These are phyloP conservation scores for Volucella inanis DNA, from an alignment of 2,888 invertebrate species.

Conservation along the genomic window DNA sequence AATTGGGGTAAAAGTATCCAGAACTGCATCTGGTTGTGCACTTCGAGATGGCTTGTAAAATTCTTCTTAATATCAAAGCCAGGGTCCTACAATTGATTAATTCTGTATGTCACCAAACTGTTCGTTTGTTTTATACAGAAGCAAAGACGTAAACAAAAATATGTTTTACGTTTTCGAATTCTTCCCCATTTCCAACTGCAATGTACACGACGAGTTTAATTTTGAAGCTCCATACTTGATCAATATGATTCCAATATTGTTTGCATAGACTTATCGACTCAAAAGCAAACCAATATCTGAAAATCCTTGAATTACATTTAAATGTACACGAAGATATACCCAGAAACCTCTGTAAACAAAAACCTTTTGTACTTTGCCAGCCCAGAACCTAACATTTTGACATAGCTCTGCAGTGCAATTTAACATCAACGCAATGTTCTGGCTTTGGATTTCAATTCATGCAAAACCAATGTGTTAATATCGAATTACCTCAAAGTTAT, in stretches of 20 bases:
- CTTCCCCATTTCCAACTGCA: too few relatives aligned
- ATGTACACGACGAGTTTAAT: background rate
- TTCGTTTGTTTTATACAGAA: too few relatives aligned
- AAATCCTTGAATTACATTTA: constrained; percentile 47
- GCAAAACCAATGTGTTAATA: constrained; percentile 69
- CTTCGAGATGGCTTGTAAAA: too few relatives aligned
- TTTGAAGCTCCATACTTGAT: background rate
- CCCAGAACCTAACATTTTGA: background rate
- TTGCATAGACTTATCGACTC: constrained; percentile 12
- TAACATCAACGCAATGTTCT: constrained; percentile 64
- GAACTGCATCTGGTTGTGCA: too few relatives aligned
- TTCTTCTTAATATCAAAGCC: too few relatives aligned
- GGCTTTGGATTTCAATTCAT: constrained; percentile 64
- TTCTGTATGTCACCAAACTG: too few relatives aligned
- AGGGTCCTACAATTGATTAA: too few relatives aligned
- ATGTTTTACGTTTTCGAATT: too few relatives aligned
- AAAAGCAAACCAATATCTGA: constrained; percentile 8
- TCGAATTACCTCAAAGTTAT: constrained; percentile 72
- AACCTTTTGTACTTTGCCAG: constrained; percentile 26
- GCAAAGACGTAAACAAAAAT: too few relatives aligned
- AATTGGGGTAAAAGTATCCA: too few relatives aligned
- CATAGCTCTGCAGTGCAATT: constrained; percentile 54
- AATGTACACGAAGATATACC: constrained; percentile 21
- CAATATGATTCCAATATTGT: background rate
- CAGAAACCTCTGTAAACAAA: constrained; percentile 41